Base-by-base conservation (phyloP, 2,888 invertebrate genomes). In the Selenia dentaria region DNA sequence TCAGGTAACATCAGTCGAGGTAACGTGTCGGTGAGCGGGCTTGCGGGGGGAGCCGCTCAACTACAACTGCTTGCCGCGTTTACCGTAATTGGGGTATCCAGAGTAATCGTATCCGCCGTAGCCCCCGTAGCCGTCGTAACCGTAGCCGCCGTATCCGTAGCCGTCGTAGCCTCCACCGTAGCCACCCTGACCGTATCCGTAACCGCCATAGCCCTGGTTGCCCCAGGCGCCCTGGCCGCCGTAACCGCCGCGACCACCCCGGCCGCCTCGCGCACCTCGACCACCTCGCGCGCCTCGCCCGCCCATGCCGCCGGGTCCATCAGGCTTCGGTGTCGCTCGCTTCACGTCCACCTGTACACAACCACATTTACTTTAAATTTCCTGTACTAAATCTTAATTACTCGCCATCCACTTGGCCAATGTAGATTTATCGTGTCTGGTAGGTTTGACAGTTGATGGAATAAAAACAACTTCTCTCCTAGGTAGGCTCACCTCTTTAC, bases 321-420 rank as follows among this genome's bases (percentile, higher is more conserved):
- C 96, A 1, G 96, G 96, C 83, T 96, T 97, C 6, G 98, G 97
- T 39, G 98, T 97, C 32, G 98, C 98, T 75, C 97, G 96, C 89
- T 98, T 98, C 25, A 98, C 97, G 84, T 98, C 98, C 47, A 97
- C 96, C 95, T 95, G 74, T 35, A 64, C 31, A 48, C 22, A 22
- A 22, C 4, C 5, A 22, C 6, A 22, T n/a, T n/a, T n/a, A n/a
- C n/a, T n/a, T n/a, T n/a, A n/a, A n/a, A n/a, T n/a, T n/a, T n/a
- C n/a, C n/a, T n/a, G n/a, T n/a, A n/a, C n/a, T n/a, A n/a, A n/a
- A n/a, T n/a, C n/a, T n/a, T n/a, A n/a, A n/a, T n/a, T n/a, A n/a
- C n/a, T n/a, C n/a, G n/a, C n/a, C n/a, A n/a, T n/a, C n/a, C n/a
- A n/a, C n/a, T n/a, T n/a, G n/a, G n/a, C n/a, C n/a, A n/a, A n/a